These are phyloP conservation scores for Esox lucius DNA, from an alignment of 2,797 vertebrate species.

Conservation along the genomic window DNA sequence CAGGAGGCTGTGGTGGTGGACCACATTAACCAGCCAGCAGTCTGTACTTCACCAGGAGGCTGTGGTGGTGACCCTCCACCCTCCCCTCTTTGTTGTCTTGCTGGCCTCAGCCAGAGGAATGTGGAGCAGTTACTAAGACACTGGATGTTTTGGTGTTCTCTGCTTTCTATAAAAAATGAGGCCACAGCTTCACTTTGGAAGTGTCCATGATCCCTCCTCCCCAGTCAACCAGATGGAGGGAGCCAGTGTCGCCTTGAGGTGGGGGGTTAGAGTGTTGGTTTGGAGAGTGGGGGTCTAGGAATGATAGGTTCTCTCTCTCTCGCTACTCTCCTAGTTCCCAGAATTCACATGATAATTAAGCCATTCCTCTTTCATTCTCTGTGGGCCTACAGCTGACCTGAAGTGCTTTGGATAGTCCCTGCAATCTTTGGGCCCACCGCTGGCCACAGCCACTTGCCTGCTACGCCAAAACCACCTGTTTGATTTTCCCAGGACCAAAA, in stretches of 20 bases:
- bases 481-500: background rate
- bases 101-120: too few species aligned
- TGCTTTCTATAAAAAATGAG: background rate
- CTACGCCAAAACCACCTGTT: background rate
- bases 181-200: background rate
- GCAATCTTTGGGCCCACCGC: background rate
- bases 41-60: background rate
- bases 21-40: background rate
- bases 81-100: background rate
- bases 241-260: background rate
- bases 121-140: background rate
- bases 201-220: background rate
- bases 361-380: background rate
- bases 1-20: background rate
- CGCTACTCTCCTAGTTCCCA: background rate
- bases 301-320: background rate
- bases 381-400: background rate
- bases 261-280: background rate
- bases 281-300: background rate
- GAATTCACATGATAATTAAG: background rate
- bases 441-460: background rate
- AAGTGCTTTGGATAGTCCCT: background rate
- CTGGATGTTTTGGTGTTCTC: background rate
- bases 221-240: background rate
- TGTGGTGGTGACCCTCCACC: background rate